Percentiles rank a stretch among this genome's conserved stretches.
phyloP scores from a whole-genome alignment of 1,140 invertebrate species.

The Leptinotarsa defecta region DNA sequence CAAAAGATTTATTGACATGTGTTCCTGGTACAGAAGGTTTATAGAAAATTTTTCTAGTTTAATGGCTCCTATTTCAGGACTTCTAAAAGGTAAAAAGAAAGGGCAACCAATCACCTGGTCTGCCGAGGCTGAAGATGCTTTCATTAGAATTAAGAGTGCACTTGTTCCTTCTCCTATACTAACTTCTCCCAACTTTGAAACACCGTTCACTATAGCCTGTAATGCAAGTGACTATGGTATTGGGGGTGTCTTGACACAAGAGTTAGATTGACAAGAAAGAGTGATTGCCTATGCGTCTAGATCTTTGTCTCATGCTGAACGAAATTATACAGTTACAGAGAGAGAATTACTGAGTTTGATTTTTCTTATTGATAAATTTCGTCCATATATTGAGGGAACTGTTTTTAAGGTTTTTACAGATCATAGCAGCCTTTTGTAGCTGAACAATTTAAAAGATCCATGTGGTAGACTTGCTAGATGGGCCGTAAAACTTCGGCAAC shows the following conservation, averaged over 20 bases:
- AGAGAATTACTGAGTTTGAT: slow-evolving; percentile 58
- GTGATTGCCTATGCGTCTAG: slow-evolving; percentile 48
- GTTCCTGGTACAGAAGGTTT: slow-evolving; percentile 31
- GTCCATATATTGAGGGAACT: slow-evolving; percentile 54
- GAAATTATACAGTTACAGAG: slow-evolving; percentile 57
- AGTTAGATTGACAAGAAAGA: slow-evolving; percentile 35
- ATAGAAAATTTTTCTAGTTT: slow-evolving; percentile 24
- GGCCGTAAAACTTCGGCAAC: neutral
- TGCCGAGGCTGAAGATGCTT: slow-evolving; percentile 11
- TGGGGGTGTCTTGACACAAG: slow-evolving; percentile 37
- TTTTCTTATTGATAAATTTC: slow-evolving; percentile 54
- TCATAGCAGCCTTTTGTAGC: slow-evolving; percentile 52
- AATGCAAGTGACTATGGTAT: slow-evolving; percentile 45
- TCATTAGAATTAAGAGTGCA: neutral
- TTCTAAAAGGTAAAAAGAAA: slow-evolving; percentile 40
- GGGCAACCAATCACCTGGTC: slow-evolving; percentile 17
- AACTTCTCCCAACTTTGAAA: slow-evolving; percentile 28
- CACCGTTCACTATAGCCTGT: slow-evolving; percentile 23
- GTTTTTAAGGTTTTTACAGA: slow-evolving; percentile 55
- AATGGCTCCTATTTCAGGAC: slow-evolving; percentile 35
- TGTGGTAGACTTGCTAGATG: slow-evolving; percentile 5
- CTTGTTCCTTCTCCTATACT: slow-evolving; percentile 24
- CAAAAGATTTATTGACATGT: slow-evolving; percentile 24
- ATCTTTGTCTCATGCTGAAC: slow-evolving; percentile 50
- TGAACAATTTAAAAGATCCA: neutral